Conservation (phyloP, 1,140 invertebrate genomes). For the Pinna nobilis region DNA sequence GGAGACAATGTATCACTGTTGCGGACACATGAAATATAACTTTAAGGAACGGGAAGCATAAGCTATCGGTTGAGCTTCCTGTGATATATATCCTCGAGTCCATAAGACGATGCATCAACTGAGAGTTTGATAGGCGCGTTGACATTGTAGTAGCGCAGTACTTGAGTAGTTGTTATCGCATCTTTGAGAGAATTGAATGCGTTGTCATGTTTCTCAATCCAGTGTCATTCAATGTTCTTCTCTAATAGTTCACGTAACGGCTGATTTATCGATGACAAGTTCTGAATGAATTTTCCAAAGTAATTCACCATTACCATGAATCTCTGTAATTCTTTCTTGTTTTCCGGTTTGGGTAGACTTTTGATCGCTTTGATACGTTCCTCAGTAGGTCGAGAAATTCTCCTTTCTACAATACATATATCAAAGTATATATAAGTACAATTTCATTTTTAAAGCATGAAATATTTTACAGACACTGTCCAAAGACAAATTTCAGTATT, state of each 20-base stretch:
- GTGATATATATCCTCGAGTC: slow-evolving; percentile 71
- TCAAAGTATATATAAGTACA: no score
- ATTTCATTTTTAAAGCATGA: no score
- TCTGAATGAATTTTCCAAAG: slow-evolving; percentile 23
- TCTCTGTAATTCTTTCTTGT: slow-evolving; percentile 11
- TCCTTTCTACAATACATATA: no score
- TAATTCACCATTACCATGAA: slow-evolving; percentile 32
- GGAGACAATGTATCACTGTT: no score
- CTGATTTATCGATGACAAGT: slow-evolving; percentile 4
- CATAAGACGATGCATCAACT: slow-evolving; percentile 52
- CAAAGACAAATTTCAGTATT: no score
- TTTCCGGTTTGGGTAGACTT: background rate
- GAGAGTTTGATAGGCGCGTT: slow-evolving; percentile 55
- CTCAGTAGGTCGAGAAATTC: no score
- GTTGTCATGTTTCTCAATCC: slow-evolving; percentile 28
- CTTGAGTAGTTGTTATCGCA: slow-evolving; percentile 54
- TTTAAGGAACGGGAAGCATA: slow-evolving; percentile 4
- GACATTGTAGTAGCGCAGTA: slow-evolving; percentile 70
- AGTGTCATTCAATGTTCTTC: slow-evolving; percentile 25
- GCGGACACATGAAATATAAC: no score
- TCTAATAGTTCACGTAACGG: slow-evolving; percentile 26
- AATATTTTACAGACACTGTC: no score
- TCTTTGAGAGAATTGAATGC: slow-evolving; percentile 36
- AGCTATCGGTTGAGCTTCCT: slow-evolving; percentile 68
- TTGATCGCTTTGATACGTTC: slow-evolving; percentile 57